Evolutionary conservation across 2,888 invertebrate genomes (phyloP).

Genomic region (Dryobotodes eremita): DNA sequence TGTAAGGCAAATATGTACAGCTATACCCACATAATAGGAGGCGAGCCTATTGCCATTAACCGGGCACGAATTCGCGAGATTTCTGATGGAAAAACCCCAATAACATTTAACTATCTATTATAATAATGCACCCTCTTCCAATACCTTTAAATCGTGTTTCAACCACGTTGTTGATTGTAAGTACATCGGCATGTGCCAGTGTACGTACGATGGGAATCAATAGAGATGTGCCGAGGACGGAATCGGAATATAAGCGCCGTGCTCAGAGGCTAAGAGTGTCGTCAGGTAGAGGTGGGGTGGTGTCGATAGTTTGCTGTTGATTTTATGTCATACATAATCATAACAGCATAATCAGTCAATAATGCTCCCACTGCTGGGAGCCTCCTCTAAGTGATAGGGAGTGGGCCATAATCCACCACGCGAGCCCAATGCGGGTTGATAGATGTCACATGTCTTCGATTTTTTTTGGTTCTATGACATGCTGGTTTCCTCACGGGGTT

Average conservation of each 20-base stretch:
- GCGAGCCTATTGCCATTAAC: too few species aligned
- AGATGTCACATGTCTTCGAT: too few species aligned
- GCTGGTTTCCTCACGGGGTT: too few species aligned
- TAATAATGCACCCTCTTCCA: neutral
- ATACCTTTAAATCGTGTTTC: constrained; percentile 12
- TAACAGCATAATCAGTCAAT: too few species aligned
- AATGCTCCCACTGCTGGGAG: too few species aligned
- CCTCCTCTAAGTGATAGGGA: too few species aligned
- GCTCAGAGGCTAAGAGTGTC: constrained; percentile 37
- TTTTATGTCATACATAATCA: neutral
- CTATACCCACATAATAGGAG: too few species aligned
- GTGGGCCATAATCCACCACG: too few species aligned
- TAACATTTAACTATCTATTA: neutral
- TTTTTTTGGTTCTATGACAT: too few species aligned
- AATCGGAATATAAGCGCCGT: constrained; percentile 61
- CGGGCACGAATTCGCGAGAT: neutral
- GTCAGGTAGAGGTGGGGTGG: neutral
- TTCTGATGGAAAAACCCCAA: neutral
- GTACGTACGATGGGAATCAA: constrained; percentile 54
- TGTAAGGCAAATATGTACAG: too few species aligned
- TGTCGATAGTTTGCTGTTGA: constrained; percentile 33
- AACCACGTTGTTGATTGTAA: constrained; percentile 7
- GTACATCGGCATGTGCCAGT: constrained; percentile 18
- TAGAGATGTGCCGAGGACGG: constrained; percentile 55
- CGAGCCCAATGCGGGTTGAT: too few species aligned